These are phyloP conservation scores for Cryptophagus acutangulus DNA, from an alignment of 2,888 invertebrate species.

Conservation along the genomic window DNA sequence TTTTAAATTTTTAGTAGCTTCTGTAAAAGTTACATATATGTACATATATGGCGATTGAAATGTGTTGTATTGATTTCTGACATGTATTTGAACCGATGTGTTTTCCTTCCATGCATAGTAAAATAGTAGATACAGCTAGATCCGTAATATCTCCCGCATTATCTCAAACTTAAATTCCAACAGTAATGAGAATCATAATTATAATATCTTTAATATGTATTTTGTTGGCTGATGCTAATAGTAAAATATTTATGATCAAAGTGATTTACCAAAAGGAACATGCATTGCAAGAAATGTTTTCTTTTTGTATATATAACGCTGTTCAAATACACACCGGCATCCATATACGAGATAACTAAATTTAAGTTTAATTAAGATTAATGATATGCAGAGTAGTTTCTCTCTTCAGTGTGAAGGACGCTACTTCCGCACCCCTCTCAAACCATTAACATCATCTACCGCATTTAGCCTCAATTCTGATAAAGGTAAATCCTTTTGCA, in stretches of 20 bases:
- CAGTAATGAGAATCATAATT: constrained; percentile 25
- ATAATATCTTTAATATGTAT: neutral
- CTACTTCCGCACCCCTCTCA: constrained; percentile 34
- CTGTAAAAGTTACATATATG: too few relatives aligned
- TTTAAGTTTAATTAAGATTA: constrained; percentile 49
- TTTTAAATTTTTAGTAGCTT: too few relatives aligned
- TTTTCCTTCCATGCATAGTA: too few relatives aligned
- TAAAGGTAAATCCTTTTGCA: constrained; percentile 28
- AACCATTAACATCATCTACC: constrained; percentile 38
- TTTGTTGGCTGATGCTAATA: neutral
- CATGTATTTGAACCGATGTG: constrained; percentile 36
- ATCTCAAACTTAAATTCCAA: constrained; percentile 24
- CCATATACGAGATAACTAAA: constrained; percentile 46
- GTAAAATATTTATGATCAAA: neutral
- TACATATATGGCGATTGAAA: constrained; percentile 30
- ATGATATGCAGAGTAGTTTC: constrained; percentile 49
- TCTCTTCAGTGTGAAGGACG: constrained; percentile 44
- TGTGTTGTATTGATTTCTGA: constrained; percentile 39
- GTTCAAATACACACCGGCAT: constrained; percentile 44
- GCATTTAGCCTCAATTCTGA: constrained; percentile 32
- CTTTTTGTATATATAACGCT: constrained; percentile 32
- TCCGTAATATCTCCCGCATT: constrained; percentile 33
- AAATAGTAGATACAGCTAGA: constrained; percentile 23
- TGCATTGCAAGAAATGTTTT: constrained; percentile 23
- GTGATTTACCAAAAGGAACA: neutral